A percentile compares a stretch with the other conserved stretches of the same genome.
Evolutionary conservation across 2,113 vertebrate genomes (phyloP).

Genomic region (Misgurnus mizolepis): DNA sequence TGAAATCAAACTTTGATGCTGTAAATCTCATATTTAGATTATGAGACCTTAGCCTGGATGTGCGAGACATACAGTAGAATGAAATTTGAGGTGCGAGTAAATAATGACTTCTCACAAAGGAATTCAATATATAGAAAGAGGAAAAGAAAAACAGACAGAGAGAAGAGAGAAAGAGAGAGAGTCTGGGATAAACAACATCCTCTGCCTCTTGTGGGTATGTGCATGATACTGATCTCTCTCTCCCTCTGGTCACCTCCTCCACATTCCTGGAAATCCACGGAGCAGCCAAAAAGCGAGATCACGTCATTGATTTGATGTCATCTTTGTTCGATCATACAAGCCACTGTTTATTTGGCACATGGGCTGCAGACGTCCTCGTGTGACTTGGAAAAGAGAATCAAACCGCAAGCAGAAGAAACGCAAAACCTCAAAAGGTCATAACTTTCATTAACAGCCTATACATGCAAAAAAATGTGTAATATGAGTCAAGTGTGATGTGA

Average conservation of each 20-base stretch:
- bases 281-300: slow-evolving; percentile 13
- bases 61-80: too few species aligned
- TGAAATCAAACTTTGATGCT: too few species aligned
- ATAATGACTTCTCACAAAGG: too few species aligned
- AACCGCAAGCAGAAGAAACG: neutral
- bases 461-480: slow-evolving; percentile 1
- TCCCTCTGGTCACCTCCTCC: neutral
- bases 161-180: neutral
- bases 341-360: neutral
- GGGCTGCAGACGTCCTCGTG: slow-evolving; percentile 19
- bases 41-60: too few species aligned
- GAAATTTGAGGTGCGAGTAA: too few species aligned
- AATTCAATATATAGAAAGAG: neutral
- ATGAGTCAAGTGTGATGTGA: neutral
- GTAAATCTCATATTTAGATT: too few species aligned
- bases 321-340: slow-evolving; percentile 7
- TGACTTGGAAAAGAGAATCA: slow-evolving; percentile 23
- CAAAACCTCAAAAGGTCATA: slow-evolving; percentile 15
- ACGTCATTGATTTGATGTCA: slow-evolving; percentile 27
- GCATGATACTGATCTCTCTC: neutral
- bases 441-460: slow-evolving; percentile 2
- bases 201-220: slow-evolving; percentile 2
- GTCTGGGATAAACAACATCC: neutral
- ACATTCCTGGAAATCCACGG: slow-evolving; percentile 34
- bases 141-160: neutral